phyloP scores from a whole-genome alignment of 2,797 vertebrate genomes.

The Echeneis naucrates region DNA sequence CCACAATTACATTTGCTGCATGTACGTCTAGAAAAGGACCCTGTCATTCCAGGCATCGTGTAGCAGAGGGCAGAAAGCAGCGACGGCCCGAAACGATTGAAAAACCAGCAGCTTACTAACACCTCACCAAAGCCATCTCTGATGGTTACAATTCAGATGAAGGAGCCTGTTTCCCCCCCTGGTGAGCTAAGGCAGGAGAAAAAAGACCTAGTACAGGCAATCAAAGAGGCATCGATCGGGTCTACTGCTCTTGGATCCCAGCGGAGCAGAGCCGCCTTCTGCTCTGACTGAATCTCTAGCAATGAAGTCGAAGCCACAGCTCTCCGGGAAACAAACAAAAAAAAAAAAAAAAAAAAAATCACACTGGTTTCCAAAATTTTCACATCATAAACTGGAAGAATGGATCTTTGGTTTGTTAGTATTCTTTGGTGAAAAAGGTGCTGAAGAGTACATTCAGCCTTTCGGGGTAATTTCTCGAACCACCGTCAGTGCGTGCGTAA shows the following conservation, averaged over 20 bases:
- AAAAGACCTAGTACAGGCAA: slow-evolving; percentile 53
- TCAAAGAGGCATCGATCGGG: slow-evolving; percentile 74
- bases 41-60: slow-evolving; percentile 41
- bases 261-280: slow-evolving; percentile 51
- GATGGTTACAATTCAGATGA: slow-evolving; percentile 67
- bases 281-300: slow-evolving; percentile 34
- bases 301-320: slow-evolving; percentile 30
- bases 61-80: slow-evolving; percentile 32
- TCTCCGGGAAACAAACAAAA: slow-evolving; percentile 42
- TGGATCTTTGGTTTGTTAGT: slow-evolving; percentile 5
- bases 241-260: slow-evolving; percentile 51
- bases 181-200: slow-evolving; percentile 63
- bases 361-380: slow-evolving; percentile 19
- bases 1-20: slow-evolving; percentile 51
- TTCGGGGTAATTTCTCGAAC: background rate
- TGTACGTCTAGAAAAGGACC: slow-evolving; percentile 43
- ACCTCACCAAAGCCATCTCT: slow-evolving; percentile 67
- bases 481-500: background rate
- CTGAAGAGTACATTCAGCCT: background rate
- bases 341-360: too few relatives aligned
- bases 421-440: background rate
- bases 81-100: slow-evolving; percentile 51
- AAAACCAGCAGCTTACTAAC: slow-evolving; percentile 58
- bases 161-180: slow-evolving; percentile 54
- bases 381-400: slow-evolving; percentile 34